These are phyloP conservation scores for Camelus bactrianus DNA, from an alignment of 2,113 vertebrate genomes.

Conservation along the genomic window DNA sequence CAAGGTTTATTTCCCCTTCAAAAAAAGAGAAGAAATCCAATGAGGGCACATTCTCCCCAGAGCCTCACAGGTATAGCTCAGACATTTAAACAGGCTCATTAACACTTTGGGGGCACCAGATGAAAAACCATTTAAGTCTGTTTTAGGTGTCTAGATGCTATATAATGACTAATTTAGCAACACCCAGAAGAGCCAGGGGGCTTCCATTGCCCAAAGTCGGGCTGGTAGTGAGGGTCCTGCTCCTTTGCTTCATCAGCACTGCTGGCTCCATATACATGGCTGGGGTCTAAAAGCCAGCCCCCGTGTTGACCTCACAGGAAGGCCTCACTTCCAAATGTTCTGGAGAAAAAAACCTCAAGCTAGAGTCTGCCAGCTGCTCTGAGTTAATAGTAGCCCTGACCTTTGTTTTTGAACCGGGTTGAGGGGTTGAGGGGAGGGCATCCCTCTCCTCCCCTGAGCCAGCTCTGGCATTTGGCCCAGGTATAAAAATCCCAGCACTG, in stretches of 20 bases:
- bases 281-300: background rate
- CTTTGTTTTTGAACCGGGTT: background rate
- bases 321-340: background rate
- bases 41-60: background rate
- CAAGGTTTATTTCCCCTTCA: conserved; percentile 15
- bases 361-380: background rate
- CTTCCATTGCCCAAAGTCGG: background rate
- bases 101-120: background rate
- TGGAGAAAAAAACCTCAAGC: background rate
- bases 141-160: background rate
- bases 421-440: background rate
- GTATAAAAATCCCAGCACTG: background rate
- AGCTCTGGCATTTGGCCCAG: background rate
- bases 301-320: background rate
- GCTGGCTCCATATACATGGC: background rate
- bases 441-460: background rate
- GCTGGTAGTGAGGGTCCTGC: background rate
- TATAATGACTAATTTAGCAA: background rate
- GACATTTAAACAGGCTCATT: background rate
- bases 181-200: background rate
- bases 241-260: background rate
- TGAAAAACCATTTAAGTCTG: background rate
- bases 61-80: background rate
- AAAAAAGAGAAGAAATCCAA: conserved; percentile 46
- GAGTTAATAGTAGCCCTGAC: background rate